Evolutionary conservation across 2,797 vertebrate genomes (phyloP).

Genomic region (Heteromormyrus szaboi): DNA sequence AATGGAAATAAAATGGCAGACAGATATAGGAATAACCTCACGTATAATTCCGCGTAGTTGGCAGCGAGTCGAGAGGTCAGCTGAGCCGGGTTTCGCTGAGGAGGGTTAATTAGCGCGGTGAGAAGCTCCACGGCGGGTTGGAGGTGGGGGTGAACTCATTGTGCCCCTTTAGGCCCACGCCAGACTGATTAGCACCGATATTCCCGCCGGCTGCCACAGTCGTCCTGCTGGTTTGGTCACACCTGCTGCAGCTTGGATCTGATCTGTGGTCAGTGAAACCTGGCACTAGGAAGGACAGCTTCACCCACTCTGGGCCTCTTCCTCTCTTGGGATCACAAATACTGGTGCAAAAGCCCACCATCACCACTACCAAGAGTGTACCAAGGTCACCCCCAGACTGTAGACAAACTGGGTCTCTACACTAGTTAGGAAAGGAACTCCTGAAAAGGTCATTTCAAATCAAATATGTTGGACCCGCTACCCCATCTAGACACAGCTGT

Average conservation of each 20-base stretch:
- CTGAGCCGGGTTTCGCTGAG: conserved; percentile 15
- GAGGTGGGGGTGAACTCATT: background rate
- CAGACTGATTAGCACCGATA: conserved; percentile 7
- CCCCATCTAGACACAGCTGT: background rate
- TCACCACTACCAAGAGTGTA: background rate
- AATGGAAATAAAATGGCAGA: conserved; percentile 25
- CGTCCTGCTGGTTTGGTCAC: background rate
- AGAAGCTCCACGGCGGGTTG: background rate
- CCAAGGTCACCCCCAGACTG: background rate
- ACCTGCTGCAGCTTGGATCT: background rate
- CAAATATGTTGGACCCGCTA: background rate
- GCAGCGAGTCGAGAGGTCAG: conserved; percentile 18
- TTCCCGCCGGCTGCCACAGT: background rate
- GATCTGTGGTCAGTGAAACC: background rate
- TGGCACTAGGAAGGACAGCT: background rate
- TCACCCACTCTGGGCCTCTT: background rate
- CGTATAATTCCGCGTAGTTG: conserved; percentile 24
- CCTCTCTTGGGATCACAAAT: background rate
- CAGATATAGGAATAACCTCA: conserved; percentile 30
- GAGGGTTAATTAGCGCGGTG: conserved; percentile 31
- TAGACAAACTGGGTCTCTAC: too few relatives aligned
- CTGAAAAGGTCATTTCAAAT: conserved; percentile 48
- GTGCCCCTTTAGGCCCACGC: conserved; percentile 7
- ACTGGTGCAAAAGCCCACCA: background rate
- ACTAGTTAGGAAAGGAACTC: background rate